Evolutionary conservation across 2,888 invertebrate genomes (phyloP).

Genomic region (Drosophila paramelanica): DNA sequence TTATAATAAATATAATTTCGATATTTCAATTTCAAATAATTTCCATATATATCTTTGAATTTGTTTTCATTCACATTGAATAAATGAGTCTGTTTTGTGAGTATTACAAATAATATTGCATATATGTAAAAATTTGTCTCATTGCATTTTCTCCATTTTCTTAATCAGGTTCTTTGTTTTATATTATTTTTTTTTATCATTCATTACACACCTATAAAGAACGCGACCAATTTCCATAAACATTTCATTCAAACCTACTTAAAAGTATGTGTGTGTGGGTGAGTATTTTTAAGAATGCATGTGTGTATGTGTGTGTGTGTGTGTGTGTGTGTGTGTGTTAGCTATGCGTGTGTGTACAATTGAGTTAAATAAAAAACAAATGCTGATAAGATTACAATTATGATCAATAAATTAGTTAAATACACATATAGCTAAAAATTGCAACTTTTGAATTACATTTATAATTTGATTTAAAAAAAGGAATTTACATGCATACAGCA

Average conservation of each 20-base stretch:
- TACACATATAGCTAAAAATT: conserved; percentile 56
- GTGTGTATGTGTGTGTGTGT: conserved; percentile 8
- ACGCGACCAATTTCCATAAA: conserved; percentile 16
- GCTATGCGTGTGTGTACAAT: conserved; percentile 37
- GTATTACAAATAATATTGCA: conserved; percentile 67
- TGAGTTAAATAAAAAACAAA: conserved; percentile 33
- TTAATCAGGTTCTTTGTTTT: not conserved
- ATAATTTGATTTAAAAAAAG: conserved; percentile 14
- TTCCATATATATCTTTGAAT: conserved; percentile 27
- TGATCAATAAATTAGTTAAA: conserved; percentile 25
- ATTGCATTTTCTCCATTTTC: not conserved
- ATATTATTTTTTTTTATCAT: conserved; percentile 11
- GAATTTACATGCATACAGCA: conserved; percentile 29
- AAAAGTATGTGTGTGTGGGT: conserved; percentile 25
- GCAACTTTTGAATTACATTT: conserved; percentile 42
- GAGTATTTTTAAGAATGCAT: conserved; percentile 1
- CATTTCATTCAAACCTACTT: conserved; percentile 49
- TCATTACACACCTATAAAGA: conserved; percentile 34
- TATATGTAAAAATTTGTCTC: conserved; percentile 25
- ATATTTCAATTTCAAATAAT: conserved; percentile 34
- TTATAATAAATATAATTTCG: conserved; percentile 51
- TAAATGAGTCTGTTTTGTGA: conserved; percentile 39
- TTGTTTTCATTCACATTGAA: conserved; percentile 9
- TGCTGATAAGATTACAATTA: conserved; percentile 32
- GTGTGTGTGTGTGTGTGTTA: conserved; percentile 21